Conservation (phyloP, 2,888 invertebrate genomes). For the Rhabditoides inermis region DNA sequence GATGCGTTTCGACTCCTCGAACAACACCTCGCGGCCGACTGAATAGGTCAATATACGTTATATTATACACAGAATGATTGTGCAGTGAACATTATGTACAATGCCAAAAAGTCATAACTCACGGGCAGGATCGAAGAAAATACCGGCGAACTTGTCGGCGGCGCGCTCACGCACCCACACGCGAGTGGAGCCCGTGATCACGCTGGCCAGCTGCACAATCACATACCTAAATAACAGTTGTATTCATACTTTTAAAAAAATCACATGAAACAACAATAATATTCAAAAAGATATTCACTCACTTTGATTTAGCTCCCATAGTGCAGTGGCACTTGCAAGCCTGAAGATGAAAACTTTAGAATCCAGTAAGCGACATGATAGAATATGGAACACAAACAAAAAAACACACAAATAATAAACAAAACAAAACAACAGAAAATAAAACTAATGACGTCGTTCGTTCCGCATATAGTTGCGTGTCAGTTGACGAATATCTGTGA, state of each 20-base stretch:
- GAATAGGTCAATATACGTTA: conserved; percentile 53
- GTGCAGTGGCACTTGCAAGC: too few species aligned
- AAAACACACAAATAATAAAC: too few species aligned
- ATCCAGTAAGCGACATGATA: too few species aligned
- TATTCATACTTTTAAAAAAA: neutral
- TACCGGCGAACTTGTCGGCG: conserved; percentile 41
- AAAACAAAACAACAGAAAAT: too few species aligned
- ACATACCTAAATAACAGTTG: conserved; percentile 35
- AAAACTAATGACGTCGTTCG: too few species aligned
- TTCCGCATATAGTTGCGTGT: too few species aligned
- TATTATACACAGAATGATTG: neutral
- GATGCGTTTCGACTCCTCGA: conserved; percentile 70
- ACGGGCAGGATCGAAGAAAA: conserved; percentile 49
- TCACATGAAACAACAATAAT: neutral
- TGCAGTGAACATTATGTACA: neutral
- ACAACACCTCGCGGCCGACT: conserved; percentile 66
- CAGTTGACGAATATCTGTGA: too few species aligned
- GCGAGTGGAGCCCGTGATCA: conserved; percentile 43
- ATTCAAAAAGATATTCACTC: conserved; percentile 9
- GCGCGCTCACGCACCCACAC: conserved; percentile 47
- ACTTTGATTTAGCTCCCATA: conserved; percentile 52
- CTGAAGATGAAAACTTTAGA: too few species aligned
- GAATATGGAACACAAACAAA: too few species aligned
- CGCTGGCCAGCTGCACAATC: conserved; percentile 44
- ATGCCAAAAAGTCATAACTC: conserved; percentile 6